These are phyloP conservation scores for Venustaconcha ellipsiformis DNA, from an alignment of 1,140 invertebrate genomes.

Conservation along the genomic window DNA sequence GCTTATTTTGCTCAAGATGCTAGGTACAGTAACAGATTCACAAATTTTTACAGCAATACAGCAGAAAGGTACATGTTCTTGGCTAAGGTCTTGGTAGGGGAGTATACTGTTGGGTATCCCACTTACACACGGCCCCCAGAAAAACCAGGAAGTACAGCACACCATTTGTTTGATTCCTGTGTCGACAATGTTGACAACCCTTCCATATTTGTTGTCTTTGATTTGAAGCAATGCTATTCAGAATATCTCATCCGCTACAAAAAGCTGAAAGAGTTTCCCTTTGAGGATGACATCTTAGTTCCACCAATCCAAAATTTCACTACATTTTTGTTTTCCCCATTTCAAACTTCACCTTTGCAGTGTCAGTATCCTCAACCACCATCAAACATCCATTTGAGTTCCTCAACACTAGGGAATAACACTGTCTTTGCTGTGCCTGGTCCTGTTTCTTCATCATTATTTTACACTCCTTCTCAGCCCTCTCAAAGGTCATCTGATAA, in stretches of 20 bases:
- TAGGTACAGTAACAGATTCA: conserved; percentile 45
- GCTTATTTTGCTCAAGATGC: conserved; percentile 58
- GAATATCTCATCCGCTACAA: conserved; percentile 57
- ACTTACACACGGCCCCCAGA: conserved; percentile 46
- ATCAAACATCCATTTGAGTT: too few relatives aligned
- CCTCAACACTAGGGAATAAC: too few relatives aligned
- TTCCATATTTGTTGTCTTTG: conserved; percentile 58
- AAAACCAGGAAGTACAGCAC: conserved; percentile 23
- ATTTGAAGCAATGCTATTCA: conserved; percentile 56
- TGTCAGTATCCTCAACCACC: too few relatives aligned
- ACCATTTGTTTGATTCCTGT: conserved; percentile 56
- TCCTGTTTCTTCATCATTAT: too few relatives aligned
- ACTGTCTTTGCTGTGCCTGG: too few relatives aligned
- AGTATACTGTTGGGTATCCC: conserved; percentile 43
- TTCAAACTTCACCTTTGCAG: too few relatives aligned
- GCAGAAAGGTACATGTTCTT: conserved; percentile 46
- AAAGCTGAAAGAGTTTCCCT: background rate
- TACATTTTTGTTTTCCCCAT: too few relatives aligned
- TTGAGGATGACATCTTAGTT: too few relatives aligned
- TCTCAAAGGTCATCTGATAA: too few relatives aligned
- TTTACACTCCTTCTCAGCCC: too few relatives aligned
- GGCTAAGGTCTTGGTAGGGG: conserved; percentile 53
- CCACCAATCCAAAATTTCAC: too few relatives aligned
- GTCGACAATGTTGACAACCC: conserved; percentile 51
- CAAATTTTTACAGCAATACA: background rate